Base-by-base conservation (phyloP, 2,113 vertebrate species). In the Urocynchramus pylzowi region DNA sequence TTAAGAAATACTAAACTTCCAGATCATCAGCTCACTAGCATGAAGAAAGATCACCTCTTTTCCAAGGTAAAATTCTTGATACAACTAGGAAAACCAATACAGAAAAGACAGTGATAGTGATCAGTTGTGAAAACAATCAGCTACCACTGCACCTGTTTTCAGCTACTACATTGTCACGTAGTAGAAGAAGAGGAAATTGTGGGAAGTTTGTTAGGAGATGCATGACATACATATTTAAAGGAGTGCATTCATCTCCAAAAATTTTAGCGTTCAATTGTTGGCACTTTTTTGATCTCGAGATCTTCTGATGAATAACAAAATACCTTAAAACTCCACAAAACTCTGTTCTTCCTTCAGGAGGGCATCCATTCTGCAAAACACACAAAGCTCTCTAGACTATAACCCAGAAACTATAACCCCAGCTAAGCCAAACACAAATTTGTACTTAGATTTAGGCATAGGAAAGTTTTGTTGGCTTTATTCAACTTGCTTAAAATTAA, bases 391-490 rank as follows among this genome's bases (percentile, higher is more conserved):
- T 67, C 27, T 39, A 74, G 59, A 90, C 49, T 20, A 13, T 47
- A 90, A 59, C 59, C 30, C 33, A 84, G 82, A 85, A 90, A 90
- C 19, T 64, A 60, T 49, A 93, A 77, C 27, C 22, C 14, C 44
- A 90, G 42, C 47, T 91, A 95, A 92, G 59, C 39, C 42, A 88
- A 93, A 94, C 2, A 16, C 67, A 64, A 90, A 83, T 65, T 67
- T 92, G 68, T 94, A 75, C 88, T 94, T 81, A 93, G 89, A 90
- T 84, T 90, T 92, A 93, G 89, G 57, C 37, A 73, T 69, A 94
- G 70, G 50, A 94, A 89, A 83, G 79, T 86, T 90, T 78, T 74
- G 64, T 84, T 92, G 64, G 71, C 68, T 92, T 93, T 93, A 75
- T 39, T 88, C 56, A 23, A 19, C 79, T 74, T 0, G 31, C 76